Evolutionary conservation across 2,888 invertebrate genomes (phyloP).

Genomic region (Eupithecia dodoneata): DNA sequence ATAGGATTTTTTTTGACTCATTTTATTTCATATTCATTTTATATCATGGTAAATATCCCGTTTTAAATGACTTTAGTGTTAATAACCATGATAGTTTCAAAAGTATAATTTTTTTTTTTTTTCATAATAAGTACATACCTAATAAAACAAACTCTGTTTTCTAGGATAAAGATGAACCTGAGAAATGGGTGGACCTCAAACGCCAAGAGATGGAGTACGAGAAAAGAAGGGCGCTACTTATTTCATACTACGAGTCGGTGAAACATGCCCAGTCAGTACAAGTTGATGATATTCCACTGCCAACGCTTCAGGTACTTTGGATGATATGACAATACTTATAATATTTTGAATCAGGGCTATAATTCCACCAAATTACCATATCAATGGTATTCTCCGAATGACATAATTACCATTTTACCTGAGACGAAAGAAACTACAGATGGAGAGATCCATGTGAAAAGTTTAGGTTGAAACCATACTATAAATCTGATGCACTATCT

Average conservation of each 20-base stretch:
- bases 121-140: not conserved
- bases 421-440: too few relatives aligned
- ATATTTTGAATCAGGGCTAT: not conserved
- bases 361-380: too few relatives aligned
- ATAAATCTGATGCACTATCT: too few relatives aligned
- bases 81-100: too few relatives aligned
- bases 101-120: not conserved
- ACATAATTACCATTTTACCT: too few relatives aligned
- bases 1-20: too few relatives aligned
- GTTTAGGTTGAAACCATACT: too few relatives aligned
- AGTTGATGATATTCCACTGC: slow-evolving; percentile 97
- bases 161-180: slow-evolving; percentile 97
- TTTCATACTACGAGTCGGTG: slow-evolving; percentile 97
- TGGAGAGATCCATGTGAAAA: too few relatives aligned
- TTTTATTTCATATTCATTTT: too few relatives aligned
- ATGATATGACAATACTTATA: not conserved
- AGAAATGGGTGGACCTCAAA: slow-evolving; percentile 96
- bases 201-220: slow-evolving; percentile 97
- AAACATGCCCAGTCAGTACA: slow-evolving; percentile 97
- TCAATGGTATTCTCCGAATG: too few relatives aligned
- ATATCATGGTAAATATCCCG: too few relatives aligned
- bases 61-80: too few relatives aligned
- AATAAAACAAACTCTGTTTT: slow-evolving; percentile 35
- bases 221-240: slow-evolving; percentile 92
- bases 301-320: slow-evolving; percentile 81